Base-by-base conservation (phyloP, 1,140 invertebrate species). In the Pantala flavescens region DNA sequence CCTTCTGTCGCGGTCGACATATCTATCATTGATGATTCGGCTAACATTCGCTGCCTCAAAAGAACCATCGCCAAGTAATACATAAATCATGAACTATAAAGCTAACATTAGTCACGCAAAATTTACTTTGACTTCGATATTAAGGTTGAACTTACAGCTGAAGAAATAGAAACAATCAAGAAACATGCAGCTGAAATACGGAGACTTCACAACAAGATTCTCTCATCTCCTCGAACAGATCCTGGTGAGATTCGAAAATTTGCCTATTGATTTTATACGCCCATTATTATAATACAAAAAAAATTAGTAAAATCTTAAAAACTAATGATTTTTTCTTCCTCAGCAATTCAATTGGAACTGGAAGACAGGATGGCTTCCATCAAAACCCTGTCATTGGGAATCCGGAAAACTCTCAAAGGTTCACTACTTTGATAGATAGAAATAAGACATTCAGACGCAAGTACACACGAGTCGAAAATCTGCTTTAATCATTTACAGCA, bases 191-290 rank as follows among this genome's bases (percentile, higher is more conserved):
- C 80, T 76, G 83, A 84, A 72, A 81, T 87, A 49, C 85, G 85
- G 76, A 81, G 83, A 71, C 82, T 88, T 76, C 85, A 87, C 78
- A 84, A 85, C 71, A 85, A 87, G 80, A 82, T 86, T 75, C 82
- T 86, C n/a, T 85, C 83, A 12, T 43, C 73, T 7, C 73, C 73
- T 12, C 21, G 49, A 43, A 63, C 73, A n/a, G 73, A 74, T 14
- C 24, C 28, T 21, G 19, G 73, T 74, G 28, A 72, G 23, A 72
- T 19, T 19, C 23, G 10, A 5, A 24, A 24, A 63, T 21, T 63
- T 16, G 49, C 49, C 49, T 63, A 19, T 63, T 63, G 2, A 19
- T 7, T 7, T 7, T 19, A 23, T 2, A 23, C 11, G 5, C 23
- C 2, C 19, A 24, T 23, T 72, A 7, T 72, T 72, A 2, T 72